Conservation (phyloP, 2,113 vertebrate species). For the Sisor rabdophorus region DNA sequence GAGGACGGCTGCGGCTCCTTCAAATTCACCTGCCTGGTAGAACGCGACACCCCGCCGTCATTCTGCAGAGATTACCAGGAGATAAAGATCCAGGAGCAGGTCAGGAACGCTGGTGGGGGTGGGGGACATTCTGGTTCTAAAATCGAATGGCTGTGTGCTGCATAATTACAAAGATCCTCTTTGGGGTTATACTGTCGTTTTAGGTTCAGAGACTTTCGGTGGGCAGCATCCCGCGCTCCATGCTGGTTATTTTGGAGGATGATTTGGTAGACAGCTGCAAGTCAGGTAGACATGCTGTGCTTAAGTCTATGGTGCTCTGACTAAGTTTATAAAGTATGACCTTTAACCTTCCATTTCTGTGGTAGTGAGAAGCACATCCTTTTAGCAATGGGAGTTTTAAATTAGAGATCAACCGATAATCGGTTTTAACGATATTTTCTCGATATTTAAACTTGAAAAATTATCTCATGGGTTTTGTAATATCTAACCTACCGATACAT, state of each 20-base stretch:
- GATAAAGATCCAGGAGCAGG: constrained; percentile 97
- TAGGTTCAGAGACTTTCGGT: constrained; percentile 91
- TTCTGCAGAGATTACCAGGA: constrained; percentile 92
- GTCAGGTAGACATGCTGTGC: constrained; percentile 75
- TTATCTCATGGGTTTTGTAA: no score
- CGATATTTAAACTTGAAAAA: no score
- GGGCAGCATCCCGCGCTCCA: constrained; percentile 92
- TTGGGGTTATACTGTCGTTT: neutral
- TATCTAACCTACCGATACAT: no score
- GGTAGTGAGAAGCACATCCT: no score
- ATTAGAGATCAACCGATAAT: no score
- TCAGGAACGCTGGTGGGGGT: constrained; percentile 45
- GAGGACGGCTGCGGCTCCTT: constrained; percentile 78
- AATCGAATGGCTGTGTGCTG: neutral
- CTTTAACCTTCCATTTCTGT: neutral
- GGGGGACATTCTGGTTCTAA: neutral
- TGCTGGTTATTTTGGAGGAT: constrained; percentile 89
- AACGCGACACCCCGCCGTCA: constrained; percentile 67
- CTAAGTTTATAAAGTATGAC: neutral
- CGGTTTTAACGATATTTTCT: no score
- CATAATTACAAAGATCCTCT: no score
- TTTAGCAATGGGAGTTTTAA: no score
- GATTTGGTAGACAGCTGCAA: constrained; percentile 94
- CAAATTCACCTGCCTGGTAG: constrained; percentile 85
- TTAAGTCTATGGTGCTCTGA: neutral